phyloP scores from a whole-genome alignment of 2,797 vertebrate species.

The Helostoma temminkii region DNA sequence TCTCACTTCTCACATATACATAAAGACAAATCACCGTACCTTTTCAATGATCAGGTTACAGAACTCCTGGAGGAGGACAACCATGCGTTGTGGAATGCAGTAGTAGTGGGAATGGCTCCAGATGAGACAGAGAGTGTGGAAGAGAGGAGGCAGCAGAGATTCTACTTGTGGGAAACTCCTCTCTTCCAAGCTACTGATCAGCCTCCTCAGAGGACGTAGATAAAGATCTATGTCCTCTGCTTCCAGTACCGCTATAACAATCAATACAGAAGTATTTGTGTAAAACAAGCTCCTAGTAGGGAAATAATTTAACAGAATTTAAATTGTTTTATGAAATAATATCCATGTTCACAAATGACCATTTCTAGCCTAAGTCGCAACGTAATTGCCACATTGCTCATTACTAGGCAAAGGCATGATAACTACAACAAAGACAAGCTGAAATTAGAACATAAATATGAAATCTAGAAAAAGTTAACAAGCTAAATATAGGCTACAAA shows the following conservation, averaged over 20 bases:
- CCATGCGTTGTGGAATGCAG: constrained; percentile 84
- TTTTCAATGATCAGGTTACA: constrained; percentile 92
- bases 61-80: constrained; percentile 89
- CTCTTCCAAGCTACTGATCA: constrained; percentile 82
- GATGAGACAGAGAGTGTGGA: constrained; percentile 91
- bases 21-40: constrained; percentile 65
- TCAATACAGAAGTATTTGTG: constrained; percentile 12
- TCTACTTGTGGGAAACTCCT: constrained; percentile 83
- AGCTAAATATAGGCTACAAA: background rate
- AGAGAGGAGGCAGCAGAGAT: constrained; percentile 85
- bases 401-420: background rate
- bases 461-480: background rate
- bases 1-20: background rate
- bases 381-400: background rate
- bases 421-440: background rate
- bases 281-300: constrained; percentile 4
- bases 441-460: background rate
- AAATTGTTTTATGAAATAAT: background rate
- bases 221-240: constrained; percentile 82
- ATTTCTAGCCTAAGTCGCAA: background rate
- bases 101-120: constrained; percentile 89
- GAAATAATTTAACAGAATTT: background rate
- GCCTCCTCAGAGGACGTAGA: constrained; percentile 81
- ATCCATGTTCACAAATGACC: background rate
- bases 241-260: constrained; percentile 80